Conservation (phyloP, 1,140 invertebrate species). For the Drosophila ambigua region DNA sequence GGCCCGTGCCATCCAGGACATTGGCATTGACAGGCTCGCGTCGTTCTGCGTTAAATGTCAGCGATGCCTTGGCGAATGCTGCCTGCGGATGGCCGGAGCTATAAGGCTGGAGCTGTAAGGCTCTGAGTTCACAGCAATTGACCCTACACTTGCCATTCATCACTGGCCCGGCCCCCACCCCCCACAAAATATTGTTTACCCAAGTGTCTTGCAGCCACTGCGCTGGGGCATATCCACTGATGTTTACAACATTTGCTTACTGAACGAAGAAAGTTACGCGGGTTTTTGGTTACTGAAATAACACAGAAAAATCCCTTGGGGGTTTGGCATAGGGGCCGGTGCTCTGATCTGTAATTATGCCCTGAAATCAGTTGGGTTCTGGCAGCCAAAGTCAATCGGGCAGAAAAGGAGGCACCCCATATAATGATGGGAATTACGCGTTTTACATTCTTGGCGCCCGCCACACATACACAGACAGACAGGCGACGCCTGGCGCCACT, state of each 20-base stretch:
- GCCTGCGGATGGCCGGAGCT: too few species aligned
- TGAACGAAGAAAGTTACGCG: constrained; percentile 38
- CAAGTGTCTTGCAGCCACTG: constrained; percentile 43
- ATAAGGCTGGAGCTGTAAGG: too few species aligned
- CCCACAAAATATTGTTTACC: constrained; percentile 60
- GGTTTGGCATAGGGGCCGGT: not conserved
- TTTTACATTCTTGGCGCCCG: constrained; percentile 37
- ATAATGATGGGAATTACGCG: constrained; percentile 63
- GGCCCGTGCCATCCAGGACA: constrained; percentile 47
- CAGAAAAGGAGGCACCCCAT: constrained; percentile 3
- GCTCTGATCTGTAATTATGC: constrained; percentile 67
- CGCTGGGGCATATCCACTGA: constrained; percentile 51
- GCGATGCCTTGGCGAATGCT: constrained; percentile 14
- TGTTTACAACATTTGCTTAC: constrained; percentile 79
- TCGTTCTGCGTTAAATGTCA: constrained; percentile 77
- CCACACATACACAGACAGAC: too few species aligned
- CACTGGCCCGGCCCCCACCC: constrained; percentile 25
- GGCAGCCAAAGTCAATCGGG: constrained; percentile 26
- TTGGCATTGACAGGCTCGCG: constrained; percentile 75
- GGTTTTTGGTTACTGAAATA: constrained; percentile 69
- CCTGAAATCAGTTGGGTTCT: constrained; percentile 64
- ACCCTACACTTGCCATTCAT: constrained; percentile 70
- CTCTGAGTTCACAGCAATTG: constrained; percentile 73
- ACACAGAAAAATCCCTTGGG: constrained; percentile 29
- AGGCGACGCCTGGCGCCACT: constrained; percentile 3